A percentile compares a stretch with the other conserved stretches of the same genome.
These are phyloP conservation scores for Philopotamus ludificatus DNA, from an alignment of 1,140 invertebrate genomes.

Conservation along the genomic window DNA sequence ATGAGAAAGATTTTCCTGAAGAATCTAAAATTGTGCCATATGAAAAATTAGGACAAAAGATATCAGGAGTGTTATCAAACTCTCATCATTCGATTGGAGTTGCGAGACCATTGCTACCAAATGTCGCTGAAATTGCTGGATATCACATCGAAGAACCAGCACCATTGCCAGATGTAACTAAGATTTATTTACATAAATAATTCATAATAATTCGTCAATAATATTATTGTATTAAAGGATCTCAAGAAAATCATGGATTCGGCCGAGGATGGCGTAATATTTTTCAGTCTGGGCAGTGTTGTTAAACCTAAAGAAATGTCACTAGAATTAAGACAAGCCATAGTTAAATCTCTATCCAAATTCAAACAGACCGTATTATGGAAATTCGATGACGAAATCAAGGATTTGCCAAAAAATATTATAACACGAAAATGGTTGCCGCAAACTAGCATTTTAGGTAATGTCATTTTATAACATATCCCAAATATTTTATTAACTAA, in stretches of 20 bases:
- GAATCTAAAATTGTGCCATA: constrained; percentile 28
- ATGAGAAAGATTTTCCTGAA: constrained; percentile 30
- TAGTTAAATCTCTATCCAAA: constrained; percentile 56
- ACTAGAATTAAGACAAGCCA: constrained; percentile 46
- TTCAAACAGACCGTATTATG: constrained; percentile 64
- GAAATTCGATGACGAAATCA: constrained; percentile 64
- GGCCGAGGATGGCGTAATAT: constrained; percentile 60
- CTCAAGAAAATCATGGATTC: constrained; percentile 58
- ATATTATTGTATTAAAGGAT: constrained; percentile 42
- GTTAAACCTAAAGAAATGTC: constrained; percentile 55
- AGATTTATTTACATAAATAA: background rate
- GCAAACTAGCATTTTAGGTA: constrained; percentile 64
- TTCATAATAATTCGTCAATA: background rate
- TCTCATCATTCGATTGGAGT: constrained; percentile 33
- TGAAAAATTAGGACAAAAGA: constrained; percentile 15
- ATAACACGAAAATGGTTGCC: constrained; percentile 67
- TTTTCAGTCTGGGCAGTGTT: constrained; percentile 65
- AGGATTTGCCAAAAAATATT: constrained; percentile 60
- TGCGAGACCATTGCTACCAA: constrained; percentile 29
- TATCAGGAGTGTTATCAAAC: constrained; percentile 24
- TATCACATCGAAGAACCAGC: constrained; percentile 33
- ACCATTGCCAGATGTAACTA: constrained; percentile 32
- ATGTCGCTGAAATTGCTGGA: constrained; percentile 36
- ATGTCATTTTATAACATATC: background rate
- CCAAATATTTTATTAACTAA: background rate